Percentiles rank a stretch among this genome's conserved stretches.
These are phyloP conservation scores for Chrysochloris asiatica DNA, from an alignment of 2,113 vertebrate genomes.

Conservation along the genomic window DNA sequence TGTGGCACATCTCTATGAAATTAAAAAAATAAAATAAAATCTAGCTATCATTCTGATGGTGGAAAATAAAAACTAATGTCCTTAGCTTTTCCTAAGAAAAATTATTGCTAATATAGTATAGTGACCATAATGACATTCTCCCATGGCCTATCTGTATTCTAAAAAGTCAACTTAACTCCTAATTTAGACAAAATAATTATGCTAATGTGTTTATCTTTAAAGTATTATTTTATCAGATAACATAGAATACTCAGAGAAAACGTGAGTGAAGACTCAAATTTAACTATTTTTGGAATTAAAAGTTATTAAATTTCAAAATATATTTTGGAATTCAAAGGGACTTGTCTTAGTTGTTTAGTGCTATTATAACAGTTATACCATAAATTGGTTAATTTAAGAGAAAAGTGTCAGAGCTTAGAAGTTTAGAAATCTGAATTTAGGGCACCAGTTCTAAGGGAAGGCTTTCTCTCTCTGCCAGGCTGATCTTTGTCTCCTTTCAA, in stretches of 20 bases:
- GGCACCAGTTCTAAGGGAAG: not conserved
- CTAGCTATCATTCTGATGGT: constrained; percentile 34
- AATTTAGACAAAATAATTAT: constrained; percentile 37
- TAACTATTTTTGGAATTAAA: constrained; percentile 36
- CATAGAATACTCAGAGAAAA: not conserved
- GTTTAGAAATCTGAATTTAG: not conserved
- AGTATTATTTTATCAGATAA: not conserved
- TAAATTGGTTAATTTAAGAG: not conserved
- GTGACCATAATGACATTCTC: not conserved
- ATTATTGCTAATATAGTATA: constrained; percentile 34
- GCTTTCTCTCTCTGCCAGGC: not conserved
- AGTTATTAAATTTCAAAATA: not conserved
- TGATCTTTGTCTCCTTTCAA: not conserved
- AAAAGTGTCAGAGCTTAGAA: not conserved
- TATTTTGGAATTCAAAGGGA: not conserved
- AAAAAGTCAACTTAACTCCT: constrained; percentile 25
- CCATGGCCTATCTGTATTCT: constrained; percentile 25
- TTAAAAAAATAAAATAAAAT: too few species aligned
- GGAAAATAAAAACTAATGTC: constrained; percentile 28
- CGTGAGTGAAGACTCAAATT: constrained; percentile 5
- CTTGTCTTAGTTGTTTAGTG: not conserved
- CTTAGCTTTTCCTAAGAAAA: constrained; percentile 44
- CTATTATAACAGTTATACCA: not conserved
- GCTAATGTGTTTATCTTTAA: not conserved
- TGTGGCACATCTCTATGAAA: constrained; percentile 69